phyloP scores from a whole-genome alignment of 2,888 invertebrate species.

The Cephus nigrinus region DNA sequence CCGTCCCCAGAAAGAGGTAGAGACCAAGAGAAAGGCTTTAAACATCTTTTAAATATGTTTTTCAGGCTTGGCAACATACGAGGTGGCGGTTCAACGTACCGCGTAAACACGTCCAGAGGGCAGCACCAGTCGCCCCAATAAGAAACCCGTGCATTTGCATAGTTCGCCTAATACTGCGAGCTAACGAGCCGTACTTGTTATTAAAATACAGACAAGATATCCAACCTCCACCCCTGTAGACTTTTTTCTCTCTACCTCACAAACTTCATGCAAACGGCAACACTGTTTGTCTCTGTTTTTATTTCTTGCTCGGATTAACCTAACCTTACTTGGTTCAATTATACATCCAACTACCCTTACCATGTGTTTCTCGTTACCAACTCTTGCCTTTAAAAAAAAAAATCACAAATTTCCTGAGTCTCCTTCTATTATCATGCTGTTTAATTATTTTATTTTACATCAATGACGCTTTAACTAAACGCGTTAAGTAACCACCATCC shows the following conservation, averaged over 20 bases:
- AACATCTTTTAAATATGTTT: neutral
- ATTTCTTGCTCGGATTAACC: neutral
- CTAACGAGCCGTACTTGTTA: neutral
- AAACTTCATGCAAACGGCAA: neutral
- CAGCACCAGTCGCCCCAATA: neutral
- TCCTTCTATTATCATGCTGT: neutral
- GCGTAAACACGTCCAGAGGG: neutral
- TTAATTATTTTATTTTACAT: neutral
- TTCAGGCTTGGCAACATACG: neutral
- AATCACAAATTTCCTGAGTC: neutral
- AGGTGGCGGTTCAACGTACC: neutral
- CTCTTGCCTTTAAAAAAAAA: neutral
- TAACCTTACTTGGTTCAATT: neutral
- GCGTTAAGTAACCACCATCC: neutral
- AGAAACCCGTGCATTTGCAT: neutral
- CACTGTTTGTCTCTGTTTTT: neutral
- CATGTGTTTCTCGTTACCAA: neutral
- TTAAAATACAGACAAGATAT: neutral
- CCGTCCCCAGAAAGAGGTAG: accelerated
- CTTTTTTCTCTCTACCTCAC: neutral
- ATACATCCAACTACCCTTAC: neutral
- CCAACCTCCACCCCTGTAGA: neutral
- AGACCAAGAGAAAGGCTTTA: neutral
- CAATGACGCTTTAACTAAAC: neutral
- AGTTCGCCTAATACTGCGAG: neutral